Percentiles rank a stretch among this genome's conserved stretches.
Evolutionary conservation across 2,113 vertebrate species (phyloP).

Genomic region (Platycercus adscitus): DNA sequence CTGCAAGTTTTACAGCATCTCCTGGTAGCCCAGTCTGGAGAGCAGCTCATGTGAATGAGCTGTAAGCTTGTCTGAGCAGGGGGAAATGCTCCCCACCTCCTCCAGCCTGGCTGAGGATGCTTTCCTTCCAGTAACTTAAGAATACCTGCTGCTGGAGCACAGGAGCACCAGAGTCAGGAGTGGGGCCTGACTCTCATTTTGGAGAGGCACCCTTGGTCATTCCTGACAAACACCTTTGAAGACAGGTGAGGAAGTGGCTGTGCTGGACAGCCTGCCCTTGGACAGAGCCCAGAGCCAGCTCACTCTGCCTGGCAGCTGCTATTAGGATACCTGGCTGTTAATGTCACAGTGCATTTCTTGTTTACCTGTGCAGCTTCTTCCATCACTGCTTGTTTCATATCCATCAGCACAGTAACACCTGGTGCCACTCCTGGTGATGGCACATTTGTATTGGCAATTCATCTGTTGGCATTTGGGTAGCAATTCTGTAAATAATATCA

Average conservation of each 20-base stretch:
- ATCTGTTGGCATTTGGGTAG: conserved; percentile 89
- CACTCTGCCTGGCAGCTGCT: background rate
- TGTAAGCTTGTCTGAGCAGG: background rate
- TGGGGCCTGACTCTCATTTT: too few relatives aligned
- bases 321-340: rapidly evolving
- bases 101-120: background rate
- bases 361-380: conserved; percentile 90
- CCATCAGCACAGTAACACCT: conserved; percentile 92
- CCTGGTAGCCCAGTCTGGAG: background rate
- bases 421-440: conserved; percentile 87
- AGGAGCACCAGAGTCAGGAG: background rate
- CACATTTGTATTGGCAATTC: conserved; percentile 90
- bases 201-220: rapidly evolving
- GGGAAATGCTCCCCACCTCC: background rate
- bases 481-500: conserved; percentile 78
- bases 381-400: conserved; percentile 85
- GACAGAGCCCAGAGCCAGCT: background rate
- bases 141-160: background rate
- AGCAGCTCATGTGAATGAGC: rapidly evolving
- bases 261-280: background rate
- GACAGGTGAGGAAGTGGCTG: rapidly evolving
- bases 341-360: rapidly evolving
- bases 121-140: background rate
- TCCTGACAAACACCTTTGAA: rapidly evolving
- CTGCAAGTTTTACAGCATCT: background rate